Evolutionary conservation across 1,140 invertebrate species (phyloP).

Genomic region (Camponotus vicinus): DNA sequence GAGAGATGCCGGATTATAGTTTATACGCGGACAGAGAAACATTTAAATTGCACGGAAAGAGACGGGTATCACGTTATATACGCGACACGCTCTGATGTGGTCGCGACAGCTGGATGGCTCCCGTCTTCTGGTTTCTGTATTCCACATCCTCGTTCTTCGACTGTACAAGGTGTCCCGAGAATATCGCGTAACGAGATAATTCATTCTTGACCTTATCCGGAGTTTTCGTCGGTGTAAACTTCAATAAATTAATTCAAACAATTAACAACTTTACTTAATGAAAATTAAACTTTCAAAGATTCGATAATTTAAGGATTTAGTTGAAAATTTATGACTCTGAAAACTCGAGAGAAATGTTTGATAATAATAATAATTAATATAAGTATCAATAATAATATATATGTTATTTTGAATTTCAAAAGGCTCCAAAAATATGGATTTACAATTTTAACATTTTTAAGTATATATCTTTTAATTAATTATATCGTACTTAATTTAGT

Average conservation of each 20-base stretch:
- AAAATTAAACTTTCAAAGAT: background rate
- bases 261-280: background rate
- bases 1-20: constrained; percentile 39
- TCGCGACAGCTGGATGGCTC: constrained; percentile 67
- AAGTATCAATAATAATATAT: too few species aligned
- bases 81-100: constrained; percentile 64
- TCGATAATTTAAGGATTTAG: background rate
- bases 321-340: background rate
- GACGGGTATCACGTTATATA: constrained; percentile 42
- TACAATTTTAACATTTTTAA: background rate
- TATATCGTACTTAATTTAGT: background rate
- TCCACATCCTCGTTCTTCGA: constrained; percentile 64
- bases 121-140: constrained; percentile 47
- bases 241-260: background rate
- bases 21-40: constrained; percentile 49
- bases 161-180: constrained; percentile 30
- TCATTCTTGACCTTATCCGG: background rate
- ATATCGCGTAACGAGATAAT: background rate
- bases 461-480: background rate
- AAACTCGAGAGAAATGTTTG: background rate
- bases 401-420: background rate
- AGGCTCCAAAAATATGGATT: background rate
- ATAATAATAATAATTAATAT: too few species aligned
- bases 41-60: constrained; percentile 62
- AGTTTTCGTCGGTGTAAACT: background rate